phyloP scores from a whole-genome alignment of 2,113 vertebrate species.

The Archilochus colubris region DNA sequence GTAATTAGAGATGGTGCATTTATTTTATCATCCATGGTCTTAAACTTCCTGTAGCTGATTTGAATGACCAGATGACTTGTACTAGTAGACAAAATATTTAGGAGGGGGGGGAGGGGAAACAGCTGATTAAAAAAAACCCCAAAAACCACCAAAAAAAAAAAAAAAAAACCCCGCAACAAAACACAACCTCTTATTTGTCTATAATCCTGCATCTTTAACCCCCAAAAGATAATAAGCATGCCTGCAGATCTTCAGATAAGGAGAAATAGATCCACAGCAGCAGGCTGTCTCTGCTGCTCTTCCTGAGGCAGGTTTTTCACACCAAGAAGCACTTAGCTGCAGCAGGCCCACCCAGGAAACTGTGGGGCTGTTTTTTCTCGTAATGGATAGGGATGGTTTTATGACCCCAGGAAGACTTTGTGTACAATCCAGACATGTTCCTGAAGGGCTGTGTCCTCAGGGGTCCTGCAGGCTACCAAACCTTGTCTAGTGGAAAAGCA shows the following conservation, averaged over 20 bases:
- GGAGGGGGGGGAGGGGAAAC: rapidly evolving
- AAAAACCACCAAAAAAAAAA: background rate
- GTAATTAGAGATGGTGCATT: slow-evolving; percentile 33
- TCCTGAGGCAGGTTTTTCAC: background rate
- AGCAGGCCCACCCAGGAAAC: background rate
- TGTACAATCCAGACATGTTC: rapidly evolving
- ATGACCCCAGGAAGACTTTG: background rate
- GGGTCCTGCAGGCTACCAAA: background rate
- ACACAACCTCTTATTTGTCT: background rate
- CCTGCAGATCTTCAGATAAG: background rate
- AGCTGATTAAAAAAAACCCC: too few species aligned
- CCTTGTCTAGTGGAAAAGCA: background rate
- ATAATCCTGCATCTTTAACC: background rate
- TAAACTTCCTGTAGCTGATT: slow-evolving; percentile 12
- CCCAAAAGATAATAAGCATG: background rate
- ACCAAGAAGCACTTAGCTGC: background rate
- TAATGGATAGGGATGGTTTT: background rate
- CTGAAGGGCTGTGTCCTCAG: background rate
- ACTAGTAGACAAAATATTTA: background rate
- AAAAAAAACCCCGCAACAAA: background rate
- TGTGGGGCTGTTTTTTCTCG: background rate
- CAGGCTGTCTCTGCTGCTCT: background rate
- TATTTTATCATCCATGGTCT: slow-evolving; percentile 18
- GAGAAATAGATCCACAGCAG: background rate
- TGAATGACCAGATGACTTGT: slow-evolving; percentile 19